Conservation (phyloP, 53 echinoderm and acorn worm species). For the Holothuria leucospilota region DNA sequence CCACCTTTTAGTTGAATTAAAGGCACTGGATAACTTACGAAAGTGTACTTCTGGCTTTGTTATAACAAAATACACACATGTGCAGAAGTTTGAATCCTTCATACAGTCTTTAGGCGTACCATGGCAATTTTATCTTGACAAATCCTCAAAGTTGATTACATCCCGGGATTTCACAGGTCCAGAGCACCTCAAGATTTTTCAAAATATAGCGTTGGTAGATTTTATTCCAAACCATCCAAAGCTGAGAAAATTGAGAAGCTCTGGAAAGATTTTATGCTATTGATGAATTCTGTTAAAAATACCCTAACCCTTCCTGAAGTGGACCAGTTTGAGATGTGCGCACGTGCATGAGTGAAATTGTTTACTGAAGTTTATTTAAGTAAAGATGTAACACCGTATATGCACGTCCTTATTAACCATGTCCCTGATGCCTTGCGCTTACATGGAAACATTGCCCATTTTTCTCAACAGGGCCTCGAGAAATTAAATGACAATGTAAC, state of each 20-base stretch:
- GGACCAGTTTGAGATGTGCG: not conserved
- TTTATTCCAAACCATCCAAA: conserved; percentile 19
- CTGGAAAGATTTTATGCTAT: conserved; percentile 6
- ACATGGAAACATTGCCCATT: not conserved
- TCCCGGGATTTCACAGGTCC: conserved; percentile 37
- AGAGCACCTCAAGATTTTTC: conserved; percentile 24
- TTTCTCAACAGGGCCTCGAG: conserved; percentile 36
- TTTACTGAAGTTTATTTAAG: conserved; percentile 8
- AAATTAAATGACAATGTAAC: conserved; percentile 39
- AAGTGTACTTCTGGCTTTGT: conserved; percentile 24
- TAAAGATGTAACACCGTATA: conserved; percentile 29
- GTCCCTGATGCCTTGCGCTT: conserved; percentile 23
- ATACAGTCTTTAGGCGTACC: not conserved
- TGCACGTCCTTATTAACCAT: conserved; percentile 22
- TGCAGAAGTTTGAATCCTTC: conserved; percentile 17
- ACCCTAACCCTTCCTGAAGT: not conserved
- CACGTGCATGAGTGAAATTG: conserved; percentile 16
- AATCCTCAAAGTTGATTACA: not conserved
- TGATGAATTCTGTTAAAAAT: conserved; percentile 9
- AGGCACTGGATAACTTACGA: conserved; percentile 11
- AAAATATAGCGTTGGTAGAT: not conserved
- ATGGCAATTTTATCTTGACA: conserved; percentile 34
- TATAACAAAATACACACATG: conserved; percentile 6
- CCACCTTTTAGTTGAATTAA: conserved; percentile 1
- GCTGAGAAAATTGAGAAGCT: not conserved